Evolutionary conservation across 2,888 invertebrate genomes (phyloP).

Genomic region (Aphidoletes aphidimyza): DNA sequence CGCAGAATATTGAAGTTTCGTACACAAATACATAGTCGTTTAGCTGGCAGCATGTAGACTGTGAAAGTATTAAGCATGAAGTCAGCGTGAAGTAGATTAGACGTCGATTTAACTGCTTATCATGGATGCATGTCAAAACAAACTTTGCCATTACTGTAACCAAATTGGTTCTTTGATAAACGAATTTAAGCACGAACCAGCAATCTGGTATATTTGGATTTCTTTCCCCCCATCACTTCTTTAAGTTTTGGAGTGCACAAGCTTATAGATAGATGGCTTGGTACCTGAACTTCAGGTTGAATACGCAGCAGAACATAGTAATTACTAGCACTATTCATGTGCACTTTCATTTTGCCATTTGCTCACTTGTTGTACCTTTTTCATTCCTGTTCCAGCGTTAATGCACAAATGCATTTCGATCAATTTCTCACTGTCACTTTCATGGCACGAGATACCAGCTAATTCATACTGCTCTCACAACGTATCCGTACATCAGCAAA

Average conservation of each 20-base stretch:
- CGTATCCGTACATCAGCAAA: conserved; percentile 8
- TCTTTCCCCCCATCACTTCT: no score
- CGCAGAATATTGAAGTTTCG: no score
- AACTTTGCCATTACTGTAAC: no score
- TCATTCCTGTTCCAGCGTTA: not conserved
- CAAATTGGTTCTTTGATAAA: no score
- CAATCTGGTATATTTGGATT: no score
- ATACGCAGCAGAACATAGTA: not conserved
- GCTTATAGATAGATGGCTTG: no score
- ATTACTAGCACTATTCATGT: not conserved
- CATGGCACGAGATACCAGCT: not conserved
- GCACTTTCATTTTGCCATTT: no score
- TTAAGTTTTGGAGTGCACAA: no score
- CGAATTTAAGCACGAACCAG: no score
- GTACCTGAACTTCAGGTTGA: conserved; percentile 16
- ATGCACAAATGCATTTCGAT: conserved; percentile 24
- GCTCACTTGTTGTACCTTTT: no score
- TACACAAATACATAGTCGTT: no score
- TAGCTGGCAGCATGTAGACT: not conserved
- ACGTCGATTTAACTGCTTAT: not conserved
- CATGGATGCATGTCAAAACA: no score
- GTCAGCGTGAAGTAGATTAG: not conserved
- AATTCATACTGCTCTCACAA: not conserved
- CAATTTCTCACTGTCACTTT: conserved; percentile 31
- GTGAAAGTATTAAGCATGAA: not conserved